phyloP scores from a whole-genome alignment of 2,113 vertebrate genomes.

The Romanogobio albipinnatus region DNA sequence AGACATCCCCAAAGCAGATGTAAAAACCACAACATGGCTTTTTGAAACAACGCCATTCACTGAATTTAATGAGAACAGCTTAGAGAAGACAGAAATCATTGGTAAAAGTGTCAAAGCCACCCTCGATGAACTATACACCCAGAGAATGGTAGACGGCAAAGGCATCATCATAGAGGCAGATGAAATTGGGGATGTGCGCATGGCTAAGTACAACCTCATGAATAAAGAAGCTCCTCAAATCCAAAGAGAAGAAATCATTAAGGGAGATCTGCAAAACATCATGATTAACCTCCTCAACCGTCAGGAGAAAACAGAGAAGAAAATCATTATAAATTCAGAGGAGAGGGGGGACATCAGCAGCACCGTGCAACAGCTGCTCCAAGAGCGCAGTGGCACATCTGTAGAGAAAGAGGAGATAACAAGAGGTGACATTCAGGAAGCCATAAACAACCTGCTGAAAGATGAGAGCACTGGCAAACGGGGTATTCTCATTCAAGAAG shows the following conservation, averaged over 20 bases:
- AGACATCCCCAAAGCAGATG: conserved; percentile 84
- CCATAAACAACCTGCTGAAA: conserved; percentile 82
- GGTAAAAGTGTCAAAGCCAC: conserved; percentile 89
- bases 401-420: conserved; percentile 84
- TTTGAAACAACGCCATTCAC: conserved; percentile 91
- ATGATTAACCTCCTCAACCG: conserved; percentile 86
- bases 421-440: conserved; percentile 84
- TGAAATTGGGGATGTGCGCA: conserved; percentile 89
- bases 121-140: conserved; percentile 85
- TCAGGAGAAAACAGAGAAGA: conserved; percentile 71
- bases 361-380: conserved; percentile 84
- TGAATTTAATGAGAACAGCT: conserved; percentile 81
- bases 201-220: conserved; percentile 92
- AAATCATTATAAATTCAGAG: conserved; percentile 80
- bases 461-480: conserved; percentile 75
- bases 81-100: conserved; percentile 82
- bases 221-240: conserved; percentile 85
- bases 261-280: conserved; percentile 84
- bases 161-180: conserved; percentile 88
- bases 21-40: conserved; percentile 88
- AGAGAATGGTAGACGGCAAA: conserved; percentile 83
- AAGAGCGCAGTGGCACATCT: conserved; percentile 73
- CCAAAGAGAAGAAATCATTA: conserved; percentile 87
- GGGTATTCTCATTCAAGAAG: conserved; percentile 91
- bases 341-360: conserved; percentile 86